Percentiles rank a stretch among this genome's conserved stretches.
These are phyloP conservation scores for Nephrotoma flavescens DNA, from an alignment of 2,888 invertebrate species.

Conservation along the genomic window DNA sequence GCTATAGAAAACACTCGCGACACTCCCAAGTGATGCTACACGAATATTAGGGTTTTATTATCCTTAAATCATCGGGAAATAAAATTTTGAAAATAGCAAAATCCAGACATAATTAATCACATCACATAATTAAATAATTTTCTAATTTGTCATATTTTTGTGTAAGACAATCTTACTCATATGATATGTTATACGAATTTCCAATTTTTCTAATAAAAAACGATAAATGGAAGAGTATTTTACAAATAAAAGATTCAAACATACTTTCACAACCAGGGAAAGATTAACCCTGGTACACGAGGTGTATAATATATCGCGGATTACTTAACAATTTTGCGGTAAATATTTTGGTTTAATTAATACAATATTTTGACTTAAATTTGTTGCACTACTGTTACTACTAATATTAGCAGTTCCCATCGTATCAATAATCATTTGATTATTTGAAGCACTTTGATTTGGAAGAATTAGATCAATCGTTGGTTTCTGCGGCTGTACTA, in stretches of 20 bases:
- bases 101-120: too few relatives aligned
- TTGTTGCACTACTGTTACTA: constrained; percentile 9
- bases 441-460: not conserved
- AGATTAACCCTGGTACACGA: not conserved
- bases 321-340: not conserved
- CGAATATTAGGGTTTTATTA: too few relatives aligned
- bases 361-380: constrained; percentile 24
- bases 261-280: not conserved
- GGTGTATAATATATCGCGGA: not conserved
- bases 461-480: not conserved
- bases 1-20: not conserved
- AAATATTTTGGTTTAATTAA: constrained; percentile 21
- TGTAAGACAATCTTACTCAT: too few relatives aligned
- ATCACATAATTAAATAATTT: too few relatives aligned
- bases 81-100: too few relatives aligned
- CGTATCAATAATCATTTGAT: not conserved
- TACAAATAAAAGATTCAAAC: not conserved
- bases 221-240: not conserved
- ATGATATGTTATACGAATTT: not conserved
- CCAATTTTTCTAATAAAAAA: not conserved
- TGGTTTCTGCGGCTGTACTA: not conserved
- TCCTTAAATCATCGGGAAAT: too few relatives aligned
- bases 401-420: constrained; percentile 9
- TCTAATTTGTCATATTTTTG: too few relatives aligned
- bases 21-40: too few relatives aligned